A percentile compares a stretch with the other conserved stretches of the same genome.
These are phyloP conservation scores for Caradrina clavipalpis DNA, from an alignment of 2,888 invertebrate genomes.

Conservation along the genomic window DNA sequence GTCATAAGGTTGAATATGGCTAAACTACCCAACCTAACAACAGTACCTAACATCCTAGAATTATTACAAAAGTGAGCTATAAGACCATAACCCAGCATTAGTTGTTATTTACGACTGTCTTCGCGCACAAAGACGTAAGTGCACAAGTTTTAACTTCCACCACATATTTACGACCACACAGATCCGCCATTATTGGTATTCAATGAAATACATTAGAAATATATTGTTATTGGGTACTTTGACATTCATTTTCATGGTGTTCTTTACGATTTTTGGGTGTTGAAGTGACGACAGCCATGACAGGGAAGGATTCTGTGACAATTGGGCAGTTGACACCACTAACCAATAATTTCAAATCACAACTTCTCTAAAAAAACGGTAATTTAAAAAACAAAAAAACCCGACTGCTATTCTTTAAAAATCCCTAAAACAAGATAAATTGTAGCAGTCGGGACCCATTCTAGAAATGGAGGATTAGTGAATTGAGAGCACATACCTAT, in stretches of 20 bases:
- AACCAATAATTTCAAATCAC: no score
- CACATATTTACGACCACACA: constrained; percentile 71
- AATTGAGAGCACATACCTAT: no score
- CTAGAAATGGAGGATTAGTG: no score
- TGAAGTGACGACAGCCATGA: background rate
- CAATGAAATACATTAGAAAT: constrained; percentile 67
- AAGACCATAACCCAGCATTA: constrained; percentile 66
- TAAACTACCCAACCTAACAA: background rate
- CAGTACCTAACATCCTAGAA: constrained; percentile 6
- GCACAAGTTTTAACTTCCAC: constrained; percentile 77
- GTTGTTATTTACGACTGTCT: constrained; percentile 75
- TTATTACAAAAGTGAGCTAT: constrained; percentile 25
- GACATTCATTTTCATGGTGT: constrained; percentile 37
- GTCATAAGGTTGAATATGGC: no score
- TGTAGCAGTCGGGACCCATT: no score
- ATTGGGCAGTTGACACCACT: no score
- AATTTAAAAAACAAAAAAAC: no score
- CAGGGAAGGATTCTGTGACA: background rate
- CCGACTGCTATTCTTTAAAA: no score
- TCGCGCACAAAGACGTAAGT: constrained; percentile 68
- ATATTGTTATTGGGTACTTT: constrained; percentile 44
- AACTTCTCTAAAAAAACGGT: no score
- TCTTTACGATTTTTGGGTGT: constrained; percentile 29
- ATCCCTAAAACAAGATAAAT: no score
- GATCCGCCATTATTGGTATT: constrained; percentile 72